Conservation (phyloP, 2,113 vertebrate species). For the Brachionichthys hirsutus region DNA sequence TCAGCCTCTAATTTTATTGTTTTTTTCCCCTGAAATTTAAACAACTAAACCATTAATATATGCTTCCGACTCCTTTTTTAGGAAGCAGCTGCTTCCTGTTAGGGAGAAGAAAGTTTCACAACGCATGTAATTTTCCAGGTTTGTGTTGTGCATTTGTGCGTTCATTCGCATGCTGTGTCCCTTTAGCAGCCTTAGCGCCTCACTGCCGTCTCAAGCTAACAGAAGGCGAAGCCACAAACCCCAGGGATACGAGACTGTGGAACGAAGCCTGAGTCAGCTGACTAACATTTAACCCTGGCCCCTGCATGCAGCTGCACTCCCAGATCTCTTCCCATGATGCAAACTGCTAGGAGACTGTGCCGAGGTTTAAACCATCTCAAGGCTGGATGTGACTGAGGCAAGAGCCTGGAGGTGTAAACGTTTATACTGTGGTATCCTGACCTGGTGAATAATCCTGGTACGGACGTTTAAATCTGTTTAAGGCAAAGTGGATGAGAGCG, state of each 20-base stretch:
- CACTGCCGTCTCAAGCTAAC: slow-evolving; percentile 27
- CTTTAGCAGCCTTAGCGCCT: slow-evolving; percentile 18
- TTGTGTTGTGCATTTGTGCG: slow-evolving; percentile 18
- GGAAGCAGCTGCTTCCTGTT: slow-evolving; percentile 14
- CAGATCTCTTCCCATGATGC: too few species aligned
- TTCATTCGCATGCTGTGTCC: slow-evolving; percentile 21
- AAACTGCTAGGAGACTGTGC: too few species aligned
- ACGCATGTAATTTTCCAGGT: slow-evolving; percentile 9
- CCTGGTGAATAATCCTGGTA: too few species aligned
- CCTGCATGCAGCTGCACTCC: too few species aligned
- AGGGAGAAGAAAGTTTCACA: slow-evolving; percentile 11
- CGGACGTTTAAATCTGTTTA: too few species aligned
- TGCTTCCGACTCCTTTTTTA: slow-evolving; percentile 1
- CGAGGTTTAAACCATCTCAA: too few species aligned
- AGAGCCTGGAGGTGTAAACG: too few species aligned
- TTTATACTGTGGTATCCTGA: too few species aligned
- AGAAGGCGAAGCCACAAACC: slow-evolving; percentile 36
- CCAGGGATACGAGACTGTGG: slow-evolving; percentile 13
- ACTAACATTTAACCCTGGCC: slow-evolving; percentile 28
- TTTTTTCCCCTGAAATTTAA: too few species aligned
- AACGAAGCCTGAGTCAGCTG: slow-evolving; percentile 40
- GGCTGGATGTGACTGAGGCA: too few species aligned
- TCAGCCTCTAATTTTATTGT: too few species aligned
- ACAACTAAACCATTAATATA: slow-evolving; percentile 7
- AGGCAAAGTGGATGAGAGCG: too few species aligned